Evolutionary conservation across 2,113 vertebrate species (phyloP), one percentile per base, ranked within the genome.

Genomic region (Tringa solitaria): DNA sequence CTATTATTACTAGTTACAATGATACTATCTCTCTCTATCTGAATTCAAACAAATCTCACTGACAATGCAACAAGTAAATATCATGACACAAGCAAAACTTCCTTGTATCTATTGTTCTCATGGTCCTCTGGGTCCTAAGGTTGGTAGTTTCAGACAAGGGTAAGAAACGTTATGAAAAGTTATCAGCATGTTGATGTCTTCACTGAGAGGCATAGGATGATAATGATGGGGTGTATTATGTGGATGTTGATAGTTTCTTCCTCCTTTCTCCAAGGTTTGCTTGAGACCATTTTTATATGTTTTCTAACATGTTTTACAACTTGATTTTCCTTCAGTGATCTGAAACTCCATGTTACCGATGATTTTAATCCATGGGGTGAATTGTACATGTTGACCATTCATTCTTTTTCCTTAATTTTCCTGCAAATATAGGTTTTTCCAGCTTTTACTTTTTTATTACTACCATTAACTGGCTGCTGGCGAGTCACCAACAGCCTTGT

Each of bases 381-480:
- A 56, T 16, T 65, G 19, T 46, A 43, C 7, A 11, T 53, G 5
- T 27, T 43, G 70, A 24, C 35, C 3, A 18, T 1, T 69, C 54
- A 4, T 14, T 11, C 12, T 48, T 68, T 46, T 35, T 78, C 17
- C 9, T 81, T 64, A 22, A 14, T 68, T 84, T 83, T 72, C 28
- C 4, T 2, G 4, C 33, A 15, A 21, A 59, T 41, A 76, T 0
- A 3, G 3, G 0, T 50, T 90, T 63, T 78, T 64, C 32, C 9
- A 50, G 5, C 9, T 48, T 79, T 77, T 50, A 39, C 26, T 77
- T 73, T 84, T 81, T 4, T 4, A 32, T 39, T 57, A 10, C 5
- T 63, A 22, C 14, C 23, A 59, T 63, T 80, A 72, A 45, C 10
- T 84, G 15, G 32, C 32, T 67, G 15, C 12, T 76, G 14, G 18